Conservation (phyloP, 2,113 vertebrate species). For the Sclerurus mexicanus region DNA sequence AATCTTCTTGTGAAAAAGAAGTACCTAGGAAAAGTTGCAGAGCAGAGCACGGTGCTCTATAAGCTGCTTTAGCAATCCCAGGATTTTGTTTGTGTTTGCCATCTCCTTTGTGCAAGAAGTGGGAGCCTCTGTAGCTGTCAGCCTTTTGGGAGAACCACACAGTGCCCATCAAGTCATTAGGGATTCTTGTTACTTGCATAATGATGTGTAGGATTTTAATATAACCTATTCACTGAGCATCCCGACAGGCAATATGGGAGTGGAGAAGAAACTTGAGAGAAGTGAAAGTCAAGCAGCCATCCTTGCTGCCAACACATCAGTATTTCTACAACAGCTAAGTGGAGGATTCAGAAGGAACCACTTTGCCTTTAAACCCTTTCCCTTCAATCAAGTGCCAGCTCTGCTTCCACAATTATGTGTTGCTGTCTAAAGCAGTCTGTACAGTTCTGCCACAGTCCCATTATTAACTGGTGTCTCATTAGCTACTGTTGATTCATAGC, state of each 20-base stretch:
- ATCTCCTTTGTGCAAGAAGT: not conserved
- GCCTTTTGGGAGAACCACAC: not conserved
- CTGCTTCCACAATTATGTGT: not conserved
- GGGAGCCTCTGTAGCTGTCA: rapidly evolving
- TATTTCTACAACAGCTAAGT: not conserved
- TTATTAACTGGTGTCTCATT: not conserved
- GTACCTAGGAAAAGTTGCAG: not conserved
- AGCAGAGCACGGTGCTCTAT: not conserved
- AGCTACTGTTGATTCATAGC: not conserved
- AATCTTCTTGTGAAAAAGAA: not conserved
- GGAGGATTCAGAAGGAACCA: not conserved
- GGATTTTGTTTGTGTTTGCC: not conserved
- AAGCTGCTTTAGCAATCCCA: not conserved
- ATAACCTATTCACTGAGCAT: not conserved
- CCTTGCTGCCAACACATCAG: not conserved
- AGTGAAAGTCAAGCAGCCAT: not conserved
- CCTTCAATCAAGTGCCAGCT: not conserved
- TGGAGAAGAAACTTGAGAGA: not conserved
- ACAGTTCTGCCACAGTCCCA: not conserved
- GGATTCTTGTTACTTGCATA: not conserved
- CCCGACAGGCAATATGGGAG: not conserved
- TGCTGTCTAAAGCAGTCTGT: not conserved
- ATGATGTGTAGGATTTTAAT: not conserved
- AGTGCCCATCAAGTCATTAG: not conserved
- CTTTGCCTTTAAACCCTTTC: not conserved